These are phyloP conservation scores for Drosophila kepulauana DNA, from an alignment of 1,140 invertebrate genomes.

Conservation along the genomic window DNA sequence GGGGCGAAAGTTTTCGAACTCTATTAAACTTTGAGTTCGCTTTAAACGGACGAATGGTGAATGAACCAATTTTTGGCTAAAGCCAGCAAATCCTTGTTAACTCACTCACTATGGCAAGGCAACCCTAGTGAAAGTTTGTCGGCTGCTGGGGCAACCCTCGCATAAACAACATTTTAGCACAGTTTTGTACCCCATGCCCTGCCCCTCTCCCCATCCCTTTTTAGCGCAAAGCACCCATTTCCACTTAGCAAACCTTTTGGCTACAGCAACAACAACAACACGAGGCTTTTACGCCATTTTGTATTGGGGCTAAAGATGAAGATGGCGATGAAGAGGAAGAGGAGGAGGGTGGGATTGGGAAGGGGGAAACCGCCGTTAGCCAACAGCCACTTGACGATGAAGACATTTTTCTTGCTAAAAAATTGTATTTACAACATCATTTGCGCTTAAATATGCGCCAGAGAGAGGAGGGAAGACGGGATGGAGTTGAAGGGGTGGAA, in stretches of 20 bases:
- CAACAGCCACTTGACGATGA: slow-evolving; percentile 62
- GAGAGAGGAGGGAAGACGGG: neutral
- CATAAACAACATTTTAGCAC: slow-evolving; percentile 63
- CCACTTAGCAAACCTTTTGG: slow-evolving; percentile 72
- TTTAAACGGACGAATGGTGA: slow-evolving; percentile 1
- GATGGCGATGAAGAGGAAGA: neutral
- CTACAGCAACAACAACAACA: slow-evolving; percentile 17
- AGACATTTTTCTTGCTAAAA: slow-evolving; percentile 72
- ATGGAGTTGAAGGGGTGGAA: neutral
- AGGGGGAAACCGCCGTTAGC: neutral
- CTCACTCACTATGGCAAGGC: slow-evolving; percentile 15
- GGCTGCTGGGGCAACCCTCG: slow-evolving; percentile 9
- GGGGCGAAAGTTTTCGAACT: neutral
- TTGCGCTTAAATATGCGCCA: slow-evolving; percentile 56
- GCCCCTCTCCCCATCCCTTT: neutral
- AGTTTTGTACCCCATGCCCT: slow-evolving; percentile 27
- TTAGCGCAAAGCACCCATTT: slow-evolving; percentile 57
- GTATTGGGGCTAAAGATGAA: slow-evolving; percentile 6
- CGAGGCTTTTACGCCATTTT: slow-evolving; percentile 50
- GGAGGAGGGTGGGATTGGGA: neutral
- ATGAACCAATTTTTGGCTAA: neutral
- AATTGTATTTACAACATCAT: slow-evolving; percentile 77
- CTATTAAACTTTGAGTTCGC: slow-evolving; percentile 12
- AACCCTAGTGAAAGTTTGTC: slow-evolving; percentile 8
- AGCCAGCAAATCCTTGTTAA: slow-evolving; percentile 24